A percentile compares a stretch with the other conserved stretches of the same genome.
Conservation (phyloP, 2,888 invertebrate species). For the Drosophila affinis region DNA sequence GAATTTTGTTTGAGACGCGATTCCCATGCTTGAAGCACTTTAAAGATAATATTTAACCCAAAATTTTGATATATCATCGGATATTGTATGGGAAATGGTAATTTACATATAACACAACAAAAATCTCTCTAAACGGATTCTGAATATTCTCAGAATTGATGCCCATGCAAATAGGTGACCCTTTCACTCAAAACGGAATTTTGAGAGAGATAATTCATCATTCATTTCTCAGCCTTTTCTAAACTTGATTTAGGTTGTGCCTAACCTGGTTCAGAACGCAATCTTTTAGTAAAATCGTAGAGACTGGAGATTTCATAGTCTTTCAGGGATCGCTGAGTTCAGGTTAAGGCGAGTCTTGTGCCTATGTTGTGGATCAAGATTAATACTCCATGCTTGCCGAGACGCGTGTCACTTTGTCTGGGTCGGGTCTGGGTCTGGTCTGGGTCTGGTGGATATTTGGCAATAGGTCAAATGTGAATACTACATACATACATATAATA, state of each 20-base stretch:
- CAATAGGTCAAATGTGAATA: conserved; percentile 46
- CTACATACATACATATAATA: neutral
- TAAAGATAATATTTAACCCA: no score
- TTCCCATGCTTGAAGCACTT: neutral
- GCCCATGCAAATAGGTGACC: no score
- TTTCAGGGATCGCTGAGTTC: neutral
- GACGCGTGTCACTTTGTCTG: conserved; percentile 29
- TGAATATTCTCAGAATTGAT: no score
- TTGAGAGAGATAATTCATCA: neutral
- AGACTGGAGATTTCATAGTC: neutral
- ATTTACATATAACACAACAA: no score
- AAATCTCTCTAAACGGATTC: no score
- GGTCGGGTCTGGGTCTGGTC: conserved; percentile 10
- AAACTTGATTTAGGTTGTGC: neutral
- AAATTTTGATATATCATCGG: no score
- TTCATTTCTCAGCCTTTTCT: neutral
- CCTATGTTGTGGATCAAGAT: neutral
- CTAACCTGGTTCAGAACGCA: neutral
- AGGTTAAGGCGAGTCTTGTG: neutral
- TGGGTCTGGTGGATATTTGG: conserved; percentile 12
- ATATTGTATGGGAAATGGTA: no score
- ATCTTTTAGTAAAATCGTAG: neutral
- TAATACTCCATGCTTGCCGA: neutral
- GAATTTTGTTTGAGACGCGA: neutral
- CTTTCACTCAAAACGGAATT: neutral